These are phyloP conservation scores for Sinocyclocheilus maitianheensis DNA, from an alignment of 2,113 vertebrate species.

Conservation along the genomic window DNA sequence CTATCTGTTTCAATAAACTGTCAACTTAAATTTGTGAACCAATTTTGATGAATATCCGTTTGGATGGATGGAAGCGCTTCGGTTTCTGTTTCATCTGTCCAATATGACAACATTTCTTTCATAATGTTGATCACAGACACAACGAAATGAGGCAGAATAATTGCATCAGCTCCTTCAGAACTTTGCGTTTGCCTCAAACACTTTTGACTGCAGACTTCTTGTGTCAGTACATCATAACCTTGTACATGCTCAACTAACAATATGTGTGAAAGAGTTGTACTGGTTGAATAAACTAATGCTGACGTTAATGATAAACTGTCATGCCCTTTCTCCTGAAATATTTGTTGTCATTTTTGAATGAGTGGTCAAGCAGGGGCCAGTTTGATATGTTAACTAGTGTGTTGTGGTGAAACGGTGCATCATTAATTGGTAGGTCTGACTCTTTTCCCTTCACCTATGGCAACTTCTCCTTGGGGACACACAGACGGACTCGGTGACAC, in stretches of 20 bases:
- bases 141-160: neutral
- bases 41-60: neutral
- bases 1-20: neutral
- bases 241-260: neutral
- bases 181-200: neutral
- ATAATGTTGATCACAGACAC: neutral
- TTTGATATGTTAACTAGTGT: conserved; percentile 54
- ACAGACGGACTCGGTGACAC: conserved; percentile 59
- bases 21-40: neutral
- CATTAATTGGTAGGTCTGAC: conserved; percentile 74
- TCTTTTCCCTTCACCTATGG: conserved; percentile 66
- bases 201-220: neutral
- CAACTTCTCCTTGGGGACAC: conserved; percentile 72
- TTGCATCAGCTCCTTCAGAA: neutral
- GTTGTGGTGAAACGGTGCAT: conserved; percentile 70
- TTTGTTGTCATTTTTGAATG: neutral
- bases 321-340: neutral
- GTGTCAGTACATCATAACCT: neutral
- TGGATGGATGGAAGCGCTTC: neutral
- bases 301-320: neutral
- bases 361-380: neutral
- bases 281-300: neutral
- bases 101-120: neutral
- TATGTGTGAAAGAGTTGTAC: neutral
- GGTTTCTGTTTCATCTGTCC: neutral